Conservation (phyloP, 2,888 invertebrate genomes). For the Apotomis capreana region DNA sequence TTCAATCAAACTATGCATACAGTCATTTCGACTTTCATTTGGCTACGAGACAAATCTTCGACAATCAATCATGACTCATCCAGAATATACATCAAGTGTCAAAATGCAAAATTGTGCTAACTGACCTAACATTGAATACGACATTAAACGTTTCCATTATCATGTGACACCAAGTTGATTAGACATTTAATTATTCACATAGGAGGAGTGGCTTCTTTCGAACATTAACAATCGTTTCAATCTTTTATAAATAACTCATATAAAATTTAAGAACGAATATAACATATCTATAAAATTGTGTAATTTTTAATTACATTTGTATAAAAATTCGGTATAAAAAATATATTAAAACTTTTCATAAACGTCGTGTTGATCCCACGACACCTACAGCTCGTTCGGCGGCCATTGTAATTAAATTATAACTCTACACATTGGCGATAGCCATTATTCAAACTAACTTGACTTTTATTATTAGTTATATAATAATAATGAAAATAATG, state of each 20-base stretch:
- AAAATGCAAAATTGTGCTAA: not conserved
- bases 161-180: constrained; percentile 39
- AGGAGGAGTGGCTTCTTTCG: constrained; percentile 19
- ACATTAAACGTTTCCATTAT: constrained; percentile 19
- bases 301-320: constrained; percentile 20
- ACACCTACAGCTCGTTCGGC: constrained; percentile 21
- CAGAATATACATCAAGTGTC: not conserved
- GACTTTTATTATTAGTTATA: not conserved
- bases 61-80: too few species aligned
- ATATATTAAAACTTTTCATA: constrained; percentile 26
- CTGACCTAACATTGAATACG: constrained; percentile 24
- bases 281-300: constrained; percentile 15
- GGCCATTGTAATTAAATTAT: not conserved
- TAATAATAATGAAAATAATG: too few species aligned
- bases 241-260: constrained; percentile 32
- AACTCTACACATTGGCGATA: not conserved
- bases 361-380: constrained; percentile 4
- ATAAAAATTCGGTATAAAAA: constrained; percentile 30
- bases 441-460: not conserved
- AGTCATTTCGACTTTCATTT: not conserved
- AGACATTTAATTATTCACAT: constrained; percentile 29
- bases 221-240: constrained; percentile 19
- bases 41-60: not conserved
- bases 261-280: constrained; percentile 26
- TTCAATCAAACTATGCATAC: not conserved